Evolutionary conservation across 1,140 invertebrate species (phyloP), one percentile per base, ranked within the genome.

Genomic region (Achroia grisella): DNA sequence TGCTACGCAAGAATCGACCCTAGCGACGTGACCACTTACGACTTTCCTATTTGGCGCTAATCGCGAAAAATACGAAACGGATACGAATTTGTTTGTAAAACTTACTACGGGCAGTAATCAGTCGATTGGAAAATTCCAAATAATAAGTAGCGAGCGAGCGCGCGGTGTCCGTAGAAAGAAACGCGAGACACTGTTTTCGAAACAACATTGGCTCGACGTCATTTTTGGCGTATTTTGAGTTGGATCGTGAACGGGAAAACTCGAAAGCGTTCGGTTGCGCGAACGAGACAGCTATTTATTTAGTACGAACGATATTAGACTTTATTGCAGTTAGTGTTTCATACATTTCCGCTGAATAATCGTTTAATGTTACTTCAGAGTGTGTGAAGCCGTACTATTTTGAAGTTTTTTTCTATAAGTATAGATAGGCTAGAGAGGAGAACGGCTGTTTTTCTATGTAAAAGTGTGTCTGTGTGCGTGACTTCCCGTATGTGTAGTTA

Each of bases 181-280:
- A 78, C 80, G 72, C 71, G 72, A 71, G 57, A 81, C 62, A 80
- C 74, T 84, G 78, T 84, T 84, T 82, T 84, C 74, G 80, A 82
- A 84, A 80, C 71, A 72, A 53, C 62, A 71, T 71, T 74, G 70
- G 63, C 66, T 71, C 74, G 71, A 83, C 77, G 77, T 81, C 73
- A 83, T 81, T 83, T 84, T 84, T 84, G 80, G 80, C 80, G 80
- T 84, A 84, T 84, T 84, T 84, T 84, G 78, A 84, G 78, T 82
- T 84, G 80, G 63, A 61, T 60, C 74, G 67, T 60, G 71, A 64
- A 82, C 80, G 80, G 80, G 80, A 82, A 82, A 84, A 80, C 78
- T 84, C 80, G 80, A 84, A 84, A 82, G 64, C 68, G 46, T 66
- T 82, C 80, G 80, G 78, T 53, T 65, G 72, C 54, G 65, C 55